phyloP scores from a whole-genome alignment of 2,797 vertebrate genomes.

The Cuniculus paca region DNA sequence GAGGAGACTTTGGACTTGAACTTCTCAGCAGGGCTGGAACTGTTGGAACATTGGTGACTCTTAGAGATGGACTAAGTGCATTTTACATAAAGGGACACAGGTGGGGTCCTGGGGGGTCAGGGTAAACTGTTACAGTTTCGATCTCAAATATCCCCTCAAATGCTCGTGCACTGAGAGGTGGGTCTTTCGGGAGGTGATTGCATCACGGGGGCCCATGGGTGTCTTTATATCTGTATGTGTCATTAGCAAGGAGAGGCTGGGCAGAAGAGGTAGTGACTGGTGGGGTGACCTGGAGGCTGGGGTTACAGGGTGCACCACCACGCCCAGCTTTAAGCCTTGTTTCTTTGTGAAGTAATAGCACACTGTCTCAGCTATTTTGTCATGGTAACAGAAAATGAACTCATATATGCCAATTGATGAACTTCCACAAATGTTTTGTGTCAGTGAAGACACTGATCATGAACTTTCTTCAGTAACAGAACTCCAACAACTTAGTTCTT shows the following conservation, averaged over 20 bases:
- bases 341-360: neutral
- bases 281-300: neutral
- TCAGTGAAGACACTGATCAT: neutral
- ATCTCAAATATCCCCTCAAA: neutral
- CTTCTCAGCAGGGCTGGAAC: neutral
- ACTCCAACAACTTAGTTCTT: neutral
- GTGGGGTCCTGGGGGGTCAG: no score
- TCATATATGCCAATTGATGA: rapidly evolving
- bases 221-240: neutral
- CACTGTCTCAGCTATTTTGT: neutral
- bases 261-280: neutral
- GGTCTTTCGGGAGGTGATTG: neutral
- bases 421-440: neutral
- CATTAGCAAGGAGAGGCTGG: neutral
- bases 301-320: neutral
- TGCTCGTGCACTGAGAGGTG: neutral
- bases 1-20: neutral
- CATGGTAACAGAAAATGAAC: neutral
- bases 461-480: neutral
- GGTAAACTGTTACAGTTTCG: neutral
- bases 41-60: neutral
- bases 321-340: neutral
- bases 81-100: neutral
- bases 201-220: neutral
- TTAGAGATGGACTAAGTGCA: neutral